Evolutionary conservation across 2,113 vertebrate species (phyloP), one percentile per base, ranked within the genome.

Genomic region (Colinus virginianus): DNA sequence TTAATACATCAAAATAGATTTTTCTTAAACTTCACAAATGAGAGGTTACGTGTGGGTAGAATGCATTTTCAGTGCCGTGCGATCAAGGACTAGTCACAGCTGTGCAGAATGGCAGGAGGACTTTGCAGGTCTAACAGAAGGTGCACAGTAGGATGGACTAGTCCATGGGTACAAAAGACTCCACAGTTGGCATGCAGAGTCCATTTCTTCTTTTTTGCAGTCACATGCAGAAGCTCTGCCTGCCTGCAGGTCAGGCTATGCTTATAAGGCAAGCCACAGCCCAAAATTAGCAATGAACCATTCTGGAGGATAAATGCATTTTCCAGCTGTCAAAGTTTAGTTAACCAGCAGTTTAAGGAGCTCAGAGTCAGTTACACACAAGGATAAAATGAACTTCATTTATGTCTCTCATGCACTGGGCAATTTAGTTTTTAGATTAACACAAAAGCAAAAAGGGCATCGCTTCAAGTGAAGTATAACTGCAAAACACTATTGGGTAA

Each of bases 381-480:
- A 87, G 78, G 97, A 95, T 63, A 96, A 97, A 96, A 91, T 12
- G 67, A 97, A 95, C 92, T 94, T 96, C 95, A 93, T 91, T 97
- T 97, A 97, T 92, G 91, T 95, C 93, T 97, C 95, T 75, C 48
- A 87, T 87, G 95, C 93, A 94, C 88, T 93, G 78, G 93, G 88
- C 97, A 97, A 97, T 97, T 97, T 96, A 94, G 95, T 90, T 96
- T 96, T 96, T 93, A 97, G 95, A 97, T 97, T 97, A 97, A 95
- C 87, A 93, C 80, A 90, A 92, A 95, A 96, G 74, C 61, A 59
- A 90, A 97, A 95, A 87, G 90, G 16, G 34, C 86, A 79, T 45
- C 89, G 62, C 88, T 97, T 90, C 82, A 66, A 91, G 88, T 96
- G 95, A 98, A 96, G 96, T 95, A 96, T 95, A 93, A 95, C 91